Percentiles rank a stretch among this genome's conserved stretches.
These are phyloP conservation scores for Lottia scabra DNA, from an alignment of 2,888 invertebrate genomes.

Conservation along the genomic window DNA sequence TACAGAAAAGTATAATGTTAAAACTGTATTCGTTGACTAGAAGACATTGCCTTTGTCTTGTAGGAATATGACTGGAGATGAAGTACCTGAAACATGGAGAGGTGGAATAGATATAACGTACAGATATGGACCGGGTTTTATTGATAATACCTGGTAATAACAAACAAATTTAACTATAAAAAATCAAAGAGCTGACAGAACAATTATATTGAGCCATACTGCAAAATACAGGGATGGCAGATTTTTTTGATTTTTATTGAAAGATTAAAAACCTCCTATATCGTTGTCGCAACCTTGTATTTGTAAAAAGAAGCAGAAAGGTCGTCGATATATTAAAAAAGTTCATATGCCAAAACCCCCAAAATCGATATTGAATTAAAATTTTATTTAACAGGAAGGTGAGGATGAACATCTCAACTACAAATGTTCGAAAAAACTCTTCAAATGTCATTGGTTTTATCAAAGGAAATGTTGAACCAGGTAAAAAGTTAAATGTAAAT, in stretches of 20 bases:
- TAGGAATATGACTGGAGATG: constrained; percentile 52
- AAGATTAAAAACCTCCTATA: too few species aligned
- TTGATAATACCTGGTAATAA: constrained; percentile 34
- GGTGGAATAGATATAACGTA: constrained; percentile 68
- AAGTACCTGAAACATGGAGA: constrained; percentile 67
- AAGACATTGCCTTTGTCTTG: not conserved
- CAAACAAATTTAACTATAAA: constrained; percentile 16
- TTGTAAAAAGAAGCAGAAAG: too few species aligned
- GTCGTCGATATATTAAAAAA: not conserved
- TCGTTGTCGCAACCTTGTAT: too few species aligned
- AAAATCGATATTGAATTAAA: too few species aligned
- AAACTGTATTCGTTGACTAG: not conserved
- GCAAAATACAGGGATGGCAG: too few species aligned
- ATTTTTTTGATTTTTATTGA: too few species aligned
- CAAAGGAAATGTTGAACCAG: constrained; percentile 51
- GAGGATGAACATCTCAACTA: constrained; percentile 46
- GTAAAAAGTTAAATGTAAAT: constrained; percentile 22
- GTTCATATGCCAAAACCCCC: too few species aligned
- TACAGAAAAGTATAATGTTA: not conserved
- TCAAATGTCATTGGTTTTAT: constrained; percentile 56
- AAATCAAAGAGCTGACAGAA: not conserved
- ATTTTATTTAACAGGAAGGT: constrained; percentile 39
- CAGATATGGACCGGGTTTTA: constrained; percentile 68
- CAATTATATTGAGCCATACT: too few species aligned
- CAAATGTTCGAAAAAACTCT: constrained; percentile 35